These are phyloP conservation scores for Antheraea pernyi DNA, from an alignment of 1,140 invertebrate species.

Conservation along the genomic window DNA sequence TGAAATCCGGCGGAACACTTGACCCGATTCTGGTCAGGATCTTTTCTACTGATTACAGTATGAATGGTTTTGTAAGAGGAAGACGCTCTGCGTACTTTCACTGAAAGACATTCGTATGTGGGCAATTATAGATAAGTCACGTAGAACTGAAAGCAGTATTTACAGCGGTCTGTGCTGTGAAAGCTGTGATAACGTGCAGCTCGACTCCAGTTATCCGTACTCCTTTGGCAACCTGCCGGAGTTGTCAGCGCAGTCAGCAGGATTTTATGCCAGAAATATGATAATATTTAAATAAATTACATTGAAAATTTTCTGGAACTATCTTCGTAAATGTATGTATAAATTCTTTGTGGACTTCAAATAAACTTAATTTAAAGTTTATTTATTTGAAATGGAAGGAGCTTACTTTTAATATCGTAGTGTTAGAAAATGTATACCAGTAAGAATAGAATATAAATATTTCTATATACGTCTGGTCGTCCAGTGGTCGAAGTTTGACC, in stretches of 20 bases:
- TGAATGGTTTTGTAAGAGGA: conserved; percentile 66
- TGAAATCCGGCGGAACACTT: conserved; percentile 46
- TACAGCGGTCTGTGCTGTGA: conserved; percentile 51
- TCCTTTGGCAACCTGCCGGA: conserved; percentile 11
- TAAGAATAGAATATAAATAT: too few relatives aligned
- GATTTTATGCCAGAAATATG: conserved; percentile 15
- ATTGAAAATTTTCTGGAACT: neutral
- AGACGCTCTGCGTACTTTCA: conserved; percentile 61
- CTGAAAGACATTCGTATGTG: conserved; percentile 74
- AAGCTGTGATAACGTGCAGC: conserved; percentile 13
- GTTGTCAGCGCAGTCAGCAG: conserved; percentile 10
- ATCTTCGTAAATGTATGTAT: neutral
- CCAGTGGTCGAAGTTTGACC: too few relatives aligned
- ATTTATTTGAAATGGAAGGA: too few relatives aligned
- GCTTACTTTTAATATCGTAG: too few relatives aligned
- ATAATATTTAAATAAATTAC: conserved; percentile 11
- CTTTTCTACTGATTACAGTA: conserved; percentile 47
- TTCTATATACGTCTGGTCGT: too few relatives aligned
- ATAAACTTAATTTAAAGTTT: neutral
- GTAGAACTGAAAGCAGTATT: conserved; percentile 64
- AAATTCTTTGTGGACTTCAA: neutral
- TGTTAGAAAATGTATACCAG: too few relatives aligned
- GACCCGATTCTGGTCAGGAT: conserved; percentile 61
- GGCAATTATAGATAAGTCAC: conserved; percentile 77
- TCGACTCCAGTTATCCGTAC: neutral